Base-by-base conservation (phyloP, 2,888 invertebrate species). In the Biston stratarius region DNA sequence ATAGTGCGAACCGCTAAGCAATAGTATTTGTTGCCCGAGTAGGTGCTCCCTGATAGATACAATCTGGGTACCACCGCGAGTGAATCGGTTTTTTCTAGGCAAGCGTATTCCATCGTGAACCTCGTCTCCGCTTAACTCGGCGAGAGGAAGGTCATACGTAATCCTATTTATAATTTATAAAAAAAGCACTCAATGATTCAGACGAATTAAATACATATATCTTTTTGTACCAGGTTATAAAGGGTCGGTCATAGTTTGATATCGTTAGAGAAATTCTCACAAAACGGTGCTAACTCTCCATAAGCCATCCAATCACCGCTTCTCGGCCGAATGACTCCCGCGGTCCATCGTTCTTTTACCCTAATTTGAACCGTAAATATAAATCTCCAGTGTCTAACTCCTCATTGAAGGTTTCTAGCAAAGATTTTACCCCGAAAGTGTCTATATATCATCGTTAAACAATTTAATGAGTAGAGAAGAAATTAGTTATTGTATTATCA, bases 311-410 rank as follows among this genome's bases (percentile, higher is more conserved):
- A 67, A 71, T 74, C 74, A 68, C 55, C 66, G 70, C 60, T 62
- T 61, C 36, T 33, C 15, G 42, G 61, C 53, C 61, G 64, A 70
- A 70, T 61, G 62, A 60, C 64, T 49, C 63, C 61, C 52, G 36
- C 61, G 55, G 61, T 62, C 64, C 64, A 69, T 72, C 63, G 60
- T 57, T 70, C 65, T 49, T 64, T 51, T 68, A 45, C 61, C 45
- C 65, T 74, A 70, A 71, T 68, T 64, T 68, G 72, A 48, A 33
- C 61, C 56, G 71, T 80, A 76, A 78, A 76, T 78, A 79, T 80
- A 78, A 77, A 79, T 77, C 73, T 74, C 57, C 67, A 75, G 73
- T 69, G 75, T 70, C 71, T 72, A 45, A 63, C 45, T 63, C 55
- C 51, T 67, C 45, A 67, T 60, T 49, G 51, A 68, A 61, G 63